Evolutionary conservation across 2,113 vertebrate genomes (phyloP), one percentile per base, ranked within the genome.

Genomic region (Dermatemys mawii): DNA sequence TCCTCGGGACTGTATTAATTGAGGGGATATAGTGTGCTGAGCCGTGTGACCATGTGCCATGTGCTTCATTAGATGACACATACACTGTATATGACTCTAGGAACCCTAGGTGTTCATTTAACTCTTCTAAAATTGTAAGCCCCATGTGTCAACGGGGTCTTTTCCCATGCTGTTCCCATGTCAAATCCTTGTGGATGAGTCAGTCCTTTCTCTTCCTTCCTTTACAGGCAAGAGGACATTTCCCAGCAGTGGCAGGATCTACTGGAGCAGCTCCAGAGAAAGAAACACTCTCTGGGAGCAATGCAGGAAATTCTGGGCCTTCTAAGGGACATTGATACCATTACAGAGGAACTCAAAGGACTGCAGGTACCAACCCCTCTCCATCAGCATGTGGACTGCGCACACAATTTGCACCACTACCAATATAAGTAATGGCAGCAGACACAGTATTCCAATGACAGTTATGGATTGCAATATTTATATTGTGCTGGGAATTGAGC

Each of bases 311-410:
- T 97, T 35, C 96, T 99, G 44, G 89, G 97, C 54, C 96, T 99
- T 55, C 97, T 99, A 55, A 95, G 98, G 91, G 98, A 99, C 84
- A 96, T 98, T 0, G 98, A 99, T 76, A 96, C 98, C 17, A 92
- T 98, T 87, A 98, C 93, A 0, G 97, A 98, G 85, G 99, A 99
- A 76, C 97, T 99, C 75, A 98, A 97, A 84, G 98, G 98, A 44
- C 96, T 99, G 67, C 98, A 99, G 98, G 99, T 99, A 95, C 84
- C 55, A 44, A 82, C 5, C 22, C 35, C 14, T 78, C 54, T 81
- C 29, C 22, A 21, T 29, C 1, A 3, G 35, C 60, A 46, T 46
- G 53, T 83, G 55, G 21, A 10, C 60, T 76, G 75, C 67, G 13
- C 21, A 60, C 44, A 41, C 27, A 55, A 1, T 12, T 93, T 76